Evolutionary conservation across 1,140 invertebrate genomes (phyloP).

Genomic region (Diuraphis noxia): DNA sequence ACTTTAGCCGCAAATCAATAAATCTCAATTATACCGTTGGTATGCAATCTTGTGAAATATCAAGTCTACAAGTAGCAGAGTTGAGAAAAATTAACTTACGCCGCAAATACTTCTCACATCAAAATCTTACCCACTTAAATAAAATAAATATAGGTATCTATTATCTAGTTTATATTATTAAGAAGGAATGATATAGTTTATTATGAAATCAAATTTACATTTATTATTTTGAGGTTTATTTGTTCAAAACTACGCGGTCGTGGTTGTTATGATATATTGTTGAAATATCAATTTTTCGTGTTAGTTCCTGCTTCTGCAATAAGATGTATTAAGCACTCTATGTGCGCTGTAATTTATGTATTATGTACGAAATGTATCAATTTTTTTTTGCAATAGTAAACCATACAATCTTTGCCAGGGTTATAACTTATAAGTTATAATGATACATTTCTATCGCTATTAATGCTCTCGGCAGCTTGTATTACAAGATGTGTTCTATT

Average conservation of each 20-base stretch:
- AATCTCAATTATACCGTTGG: neutral
- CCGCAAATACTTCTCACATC: neutral
- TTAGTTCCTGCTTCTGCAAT: neutral
- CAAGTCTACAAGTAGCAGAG: neutral
- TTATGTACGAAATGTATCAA: neutral
- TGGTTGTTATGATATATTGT: neutral
- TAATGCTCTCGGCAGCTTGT: neutral
- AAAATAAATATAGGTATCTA: neutral
- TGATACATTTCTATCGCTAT: neutral
- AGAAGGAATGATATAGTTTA: neutral
- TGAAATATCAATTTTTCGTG: neutral
- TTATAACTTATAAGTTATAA: neutral
- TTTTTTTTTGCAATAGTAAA: neutral
- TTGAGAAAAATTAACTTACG: neutral
- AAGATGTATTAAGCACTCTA: neutral
- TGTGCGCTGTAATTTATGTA: neutral
- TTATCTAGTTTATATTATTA: neutral
- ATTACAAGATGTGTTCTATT: neutral
- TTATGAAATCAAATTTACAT: neutral
- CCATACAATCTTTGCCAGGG: neutral
- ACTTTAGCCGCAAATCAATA: neutral
- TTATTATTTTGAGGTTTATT: neutral
- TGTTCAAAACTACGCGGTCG: neutral
- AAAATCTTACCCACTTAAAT: neutral
- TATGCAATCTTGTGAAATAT: neutral